These are phyloP conservation scores for Drosophila sproati DNA, from an alignment of 1,140 invertebrate genomes.

Conservation along the genomic window DNA sequence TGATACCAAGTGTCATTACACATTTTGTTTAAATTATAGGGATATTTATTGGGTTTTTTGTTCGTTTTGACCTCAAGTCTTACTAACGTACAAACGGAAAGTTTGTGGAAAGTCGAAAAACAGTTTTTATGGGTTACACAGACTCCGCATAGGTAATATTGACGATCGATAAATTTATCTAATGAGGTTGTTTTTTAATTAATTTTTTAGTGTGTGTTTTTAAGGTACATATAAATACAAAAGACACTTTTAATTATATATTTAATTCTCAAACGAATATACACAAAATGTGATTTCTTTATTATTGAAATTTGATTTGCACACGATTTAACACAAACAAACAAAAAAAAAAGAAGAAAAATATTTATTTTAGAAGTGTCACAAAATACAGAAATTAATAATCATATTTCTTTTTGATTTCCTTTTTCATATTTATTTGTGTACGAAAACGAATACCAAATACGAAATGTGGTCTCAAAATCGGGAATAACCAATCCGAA, in stretches of 20 bases:
- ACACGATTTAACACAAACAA: slow-evolving; percentile 27
- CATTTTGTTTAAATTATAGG: background rate
- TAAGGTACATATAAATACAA: slow-evolving; percentile 23
- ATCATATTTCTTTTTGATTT: slow-evolving; percentile 84
- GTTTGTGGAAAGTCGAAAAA: background rate
- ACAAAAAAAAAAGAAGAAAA: slow-evolving; percentile 32
- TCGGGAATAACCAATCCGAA: slow-evolving; percentile 77
- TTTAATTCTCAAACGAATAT: background rate
- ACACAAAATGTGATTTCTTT: slow-evolving; percentile 38
- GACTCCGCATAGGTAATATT: background rate
- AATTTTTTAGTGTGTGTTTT: slow-evolving; percentile 8
- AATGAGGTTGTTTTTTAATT: background rate
- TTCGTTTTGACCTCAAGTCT: background rate
- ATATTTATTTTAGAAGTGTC: slow-evolving; percentile 54
- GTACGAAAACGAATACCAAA: slow-evolving; percentile 81
- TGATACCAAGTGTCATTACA: background rate
- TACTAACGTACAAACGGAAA: background rate
- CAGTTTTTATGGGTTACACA: background rate
- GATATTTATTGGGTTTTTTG: background rate
- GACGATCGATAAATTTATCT: background rate
- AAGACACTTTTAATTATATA: slow-evolving; percentile 25
- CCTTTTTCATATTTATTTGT: slow-evolving; percentile 85
- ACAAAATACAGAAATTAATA: slow-evolving; percentile 82
- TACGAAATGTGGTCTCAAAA: slow-evolving; percentile 84
- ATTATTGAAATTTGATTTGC: slow-evolving; percentile 22